Evolutionary conservation across 2,888 invertebrate species (phyloP).

Genomic region (Balanococcus diminutus): DNA sequence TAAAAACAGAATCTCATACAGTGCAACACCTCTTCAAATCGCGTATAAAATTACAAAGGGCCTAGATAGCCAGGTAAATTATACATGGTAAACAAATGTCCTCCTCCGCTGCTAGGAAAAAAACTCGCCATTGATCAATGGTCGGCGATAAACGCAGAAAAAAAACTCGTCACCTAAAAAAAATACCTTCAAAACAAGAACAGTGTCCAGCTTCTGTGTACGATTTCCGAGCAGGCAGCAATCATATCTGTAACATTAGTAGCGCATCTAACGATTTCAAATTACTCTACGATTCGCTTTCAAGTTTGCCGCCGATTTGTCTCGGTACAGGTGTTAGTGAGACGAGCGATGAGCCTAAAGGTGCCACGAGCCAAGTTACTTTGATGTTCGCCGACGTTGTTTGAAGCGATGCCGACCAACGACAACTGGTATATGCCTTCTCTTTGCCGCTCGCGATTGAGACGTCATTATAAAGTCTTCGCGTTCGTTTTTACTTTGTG

Average conservation of each 20-base stretch:
- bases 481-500: slow-evolving; percentile 51
- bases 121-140: no score
- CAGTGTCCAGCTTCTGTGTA: slow-evolving; percentile 49
- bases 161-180: slow-evolving; percentile 6
- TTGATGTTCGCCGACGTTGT: slow-evolving; percentile 57
- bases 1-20: no score
- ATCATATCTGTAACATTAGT: slow-evolving; percentile 54
- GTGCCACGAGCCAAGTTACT: slow-evolving; percentile 57
- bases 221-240: slow-evolving; percentile 43
- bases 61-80: no score
- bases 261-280: slow-evolving; percentile 54
- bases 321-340: slow-evolving; percentile 55
- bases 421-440: slow-evolving; percentile 51
- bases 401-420: slow-evolving; percentile 51
- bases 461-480: slow-evolving; percentile 52
- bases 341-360: slow-evolving; percentile 53
- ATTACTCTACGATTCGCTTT: slow-evolving; percentile 42
- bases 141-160: neutral
- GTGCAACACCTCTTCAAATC: no score
- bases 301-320: slow-evolving; percentile 54
- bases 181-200: neutral
- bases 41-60: no score
- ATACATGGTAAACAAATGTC: no score
- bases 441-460: slow-evolving; percentile 50
- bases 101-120: no score